Evolutionary conservation across 2,113 vertebrate species (phyloP).

Genomic region (Corythaixoides concolor): DNA sequence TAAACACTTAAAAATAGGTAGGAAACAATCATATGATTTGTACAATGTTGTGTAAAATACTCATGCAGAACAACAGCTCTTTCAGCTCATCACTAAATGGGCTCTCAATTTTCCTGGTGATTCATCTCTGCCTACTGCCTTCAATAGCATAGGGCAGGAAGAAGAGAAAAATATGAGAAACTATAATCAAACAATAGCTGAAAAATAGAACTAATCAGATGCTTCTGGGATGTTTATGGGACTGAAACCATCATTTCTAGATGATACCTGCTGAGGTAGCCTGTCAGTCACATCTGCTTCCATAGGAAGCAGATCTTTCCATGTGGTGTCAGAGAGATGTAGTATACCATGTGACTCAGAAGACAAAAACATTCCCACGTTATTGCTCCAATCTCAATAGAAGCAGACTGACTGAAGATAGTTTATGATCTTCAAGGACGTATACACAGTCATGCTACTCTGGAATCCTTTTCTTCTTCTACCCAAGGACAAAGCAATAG

Average conservation of each 20-base stretch:
- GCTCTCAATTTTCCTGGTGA: constrained; percentile 14
- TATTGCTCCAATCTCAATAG: not conserved
- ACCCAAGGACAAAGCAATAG: not conserved
- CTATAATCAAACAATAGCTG: not conserved
- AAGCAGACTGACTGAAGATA: not conserved
- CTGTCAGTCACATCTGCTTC: not conserved
- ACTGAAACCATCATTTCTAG: not conserved
- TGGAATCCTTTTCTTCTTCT: not conserved
- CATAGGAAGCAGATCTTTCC: not conserved
- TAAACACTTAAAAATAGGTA: constrained; percentile 13
- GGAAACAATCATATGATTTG: not conserved
- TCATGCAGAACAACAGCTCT: not conserved
- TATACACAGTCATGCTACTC: not conserved
- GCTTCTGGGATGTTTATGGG: not conserved
- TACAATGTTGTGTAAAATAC: constrained; percentile 1
- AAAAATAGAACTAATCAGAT: not conserved
- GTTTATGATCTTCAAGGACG: not conserved
- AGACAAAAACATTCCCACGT: not conserved
- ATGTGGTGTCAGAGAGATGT: not conserved
- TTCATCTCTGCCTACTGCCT: constrained; percentile 50
- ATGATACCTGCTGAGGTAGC: not conserved
- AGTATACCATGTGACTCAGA: not conserved
- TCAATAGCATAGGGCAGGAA: not conserved
- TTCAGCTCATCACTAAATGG: constrained; percentile 17
- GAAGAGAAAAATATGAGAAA: not conserved